Evolutionary conservation across 2,113 vertebrate genomes (phyloP), one percentile per base, ranked within the genome.

Genomic region (Murina feae): DNA sequence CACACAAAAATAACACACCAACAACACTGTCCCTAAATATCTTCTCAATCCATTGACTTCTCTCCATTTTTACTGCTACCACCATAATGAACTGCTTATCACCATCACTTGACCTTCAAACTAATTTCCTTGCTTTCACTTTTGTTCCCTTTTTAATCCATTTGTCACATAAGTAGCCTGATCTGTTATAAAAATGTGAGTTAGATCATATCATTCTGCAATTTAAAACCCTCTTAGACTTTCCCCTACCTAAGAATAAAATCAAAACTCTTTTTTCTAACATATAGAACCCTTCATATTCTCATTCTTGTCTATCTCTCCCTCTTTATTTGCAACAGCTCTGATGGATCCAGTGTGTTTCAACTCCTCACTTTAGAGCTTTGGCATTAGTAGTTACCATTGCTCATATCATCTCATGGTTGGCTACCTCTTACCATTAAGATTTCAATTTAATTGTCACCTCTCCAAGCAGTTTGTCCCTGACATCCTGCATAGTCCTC

Each of bases 161-260:
- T 69, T 86, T 68, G 69, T 88, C 80, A 82, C 28, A 42, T 49
- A 76, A 71, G 17, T 42, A 68, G 44, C n/a, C 49, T 91, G 83
- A 75, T 90, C 78, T 94, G 80, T 94, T 85, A 60, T 60, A 58
- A 90, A 91, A 94, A 37, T 69, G 82, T 75, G 65, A 66, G 53
- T 72, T 93, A 71, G 55, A 87, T 90, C 42, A 12, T 47, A 35
- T 87, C 49, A 83, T 44, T 81, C 47, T 42, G 44, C 86, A 82
- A 3, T 94, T 92, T 86, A 78, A 89, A 86, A 28, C 11, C 4
- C 14, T 55, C 58, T 39, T 6, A 66, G n/a, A 49, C 14, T 83
- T 76, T 65, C 23, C 7, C 83, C 23, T 88, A 49, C 16, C 12
- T 90, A 55, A 55, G 28, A 92, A 80, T 91, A 75, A 82, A 63